Evolutionary conservation across 2,113 vertebrate genomes (phyloP), one percentile per base, ranked within the genome.

Genomic region (Grammomys dolichurus): DNA sequence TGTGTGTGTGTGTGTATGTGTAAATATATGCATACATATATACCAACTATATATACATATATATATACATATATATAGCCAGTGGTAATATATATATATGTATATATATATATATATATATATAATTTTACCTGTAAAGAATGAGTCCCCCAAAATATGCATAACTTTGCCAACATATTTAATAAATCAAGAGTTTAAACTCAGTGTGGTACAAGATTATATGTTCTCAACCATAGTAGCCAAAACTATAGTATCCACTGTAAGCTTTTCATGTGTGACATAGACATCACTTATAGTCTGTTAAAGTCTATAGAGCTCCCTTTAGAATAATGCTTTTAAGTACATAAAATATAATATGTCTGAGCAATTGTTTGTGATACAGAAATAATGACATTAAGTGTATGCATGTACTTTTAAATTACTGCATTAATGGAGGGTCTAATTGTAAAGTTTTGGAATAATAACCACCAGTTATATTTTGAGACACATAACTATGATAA

Each of bases 371-470:
- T 63, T 80, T 75, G 87, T 65, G 82, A 94, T 67, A 36, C 24
- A 94, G 14, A 86, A 87, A 82, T 89, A 36, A 89, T 73, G 51
- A 48, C 84, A 76, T 70, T 93, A 69, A 67, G 80, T 89, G 0
- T 87, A n/a, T n/a, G 48, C 1, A 43, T 95, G 54, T 87, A 13
- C 16, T 80, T 95, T 48, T 48, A 7, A 91, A 33, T 69, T 72
- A 90, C 65, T 65, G 58, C 10, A 54, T 75, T 77, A 80, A 22
- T 7, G 31, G 33, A 85, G 4, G 33, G 13, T 56, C 10, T 93
- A 94, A 80, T 90, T 80, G 48, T 90, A 80, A 56, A 56, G 56
- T 77, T 93, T 93, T 89, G 60, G 89, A 87, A 46, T 90, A 87
- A 36, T 94, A 13, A 89, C 73, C 12, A 87, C 0, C 33, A 94